These are phyloP conservation scores for Bujurquina vittata DNA, from an alignment of 2,113 vertebrate genomes.

Conservation along the genomic window DNA sequence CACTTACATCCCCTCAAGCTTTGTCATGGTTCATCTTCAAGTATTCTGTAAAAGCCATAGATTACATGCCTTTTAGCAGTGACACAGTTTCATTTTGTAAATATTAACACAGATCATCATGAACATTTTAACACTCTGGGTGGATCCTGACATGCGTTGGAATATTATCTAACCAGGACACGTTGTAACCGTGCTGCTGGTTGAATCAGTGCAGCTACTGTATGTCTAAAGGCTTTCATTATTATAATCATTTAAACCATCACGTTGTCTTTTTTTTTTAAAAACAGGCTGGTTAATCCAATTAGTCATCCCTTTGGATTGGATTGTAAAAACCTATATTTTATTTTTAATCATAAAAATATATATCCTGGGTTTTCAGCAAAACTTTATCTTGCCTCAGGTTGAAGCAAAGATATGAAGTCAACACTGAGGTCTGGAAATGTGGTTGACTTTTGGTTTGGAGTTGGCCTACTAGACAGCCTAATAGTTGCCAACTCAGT, in stretches of 20 bases:
- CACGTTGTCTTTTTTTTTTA: not conserved
- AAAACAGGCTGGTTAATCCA: not conserved
- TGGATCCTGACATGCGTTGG: constrained; percentile 1
- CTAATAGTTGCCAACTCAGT: not conserved
- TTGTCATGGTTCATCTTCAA: constrained; percentile 2
- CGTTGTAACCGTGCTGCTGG: not conserved
- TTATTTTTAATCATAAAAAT: not conserved
- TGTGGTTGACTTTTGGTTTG: not conserved
- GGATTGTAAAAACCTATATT: not conserved
- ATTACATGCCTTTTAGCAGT: not conserved
- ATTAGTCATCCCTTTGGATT: not conserved
- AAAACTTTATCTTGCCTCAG: not conserved
- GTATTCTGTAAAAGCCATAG: not conserved
- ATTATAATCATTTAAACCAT: not conserved
- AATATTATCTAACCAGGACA: not conserved
- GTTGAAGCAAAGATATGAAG: not conserved
- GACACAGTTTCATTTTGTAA: constrained; percentile 2
- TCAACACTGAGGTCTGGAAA: not conserved
- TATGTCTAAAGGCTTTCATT: not conserved
- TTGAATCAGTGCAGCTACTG: not conserved
- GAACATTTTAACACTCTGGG: not conserved
- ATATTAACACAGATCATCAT: not conserved
- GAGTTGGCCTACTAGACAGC: not conserved
- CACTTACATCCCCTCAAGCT: not conserved
- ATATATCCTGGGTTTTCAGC: not conserved